Percentiles rank a stretch among this genome's conserved stretches.
Evolutionary conservation across 1,140 invertebrate species (phyloP).

Genomic region (Hestina assimilis): DNA sequence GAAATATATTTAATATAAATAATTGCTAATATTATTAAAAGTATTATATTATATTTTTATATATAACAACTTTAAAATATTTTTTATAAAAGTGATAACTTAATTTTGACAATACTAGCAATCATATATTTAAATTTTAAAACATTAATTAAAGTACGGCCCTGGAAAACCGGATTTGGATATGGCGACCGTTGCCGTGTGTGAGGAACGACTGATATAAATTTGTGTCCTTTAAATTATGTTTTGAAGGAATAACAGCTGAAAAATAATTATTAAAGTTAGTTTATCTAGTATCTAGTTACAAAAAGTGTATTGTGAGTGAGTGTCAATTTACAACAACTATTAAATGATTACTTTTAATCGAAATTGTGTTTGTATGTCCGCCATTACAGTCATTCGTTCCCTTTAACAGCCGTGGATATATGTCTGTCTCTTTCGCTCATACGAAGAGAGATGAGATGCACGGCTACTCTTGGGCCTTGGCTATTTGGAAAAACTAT

Average conservation of each 20-base stretch:
- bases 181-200: conserved; percentile 66
- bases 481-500: conserved; percentile 13
- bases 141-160: conserved; percentile 34
- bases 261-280: conserved; percentile 13
- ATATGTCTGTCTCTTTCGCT: conserved; percentile 50
- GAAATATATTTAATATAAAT: too few relatives aligned
- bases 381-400: conserved; percentile 54
- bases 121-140: background rate
- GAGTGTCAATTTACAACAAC: conserved; percentile 32
- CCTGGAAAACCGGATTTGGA: conserved; percentile 58
- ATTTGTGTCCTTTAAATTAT: conserved; percentile 48
- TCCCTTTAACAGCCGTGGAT: conserved; percentile 40
- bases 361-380: conserved; percentile 38
- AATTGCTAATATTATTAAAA: too few relatives aligned
- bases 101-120: too few relatives aligned
- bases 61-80: too few relatives aligned
- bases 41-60: too few relatives aligned
- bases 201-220: conserved; percentile 56
- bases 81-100: too few relatives aligned
- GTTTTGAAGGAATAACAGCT: conserved; percentile 27
- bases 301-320: conserved; percentile 27
- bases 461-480: conserved; percentile 26
- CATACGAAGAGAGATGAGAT: conserved; percentile 36
- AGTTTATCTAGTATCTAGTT: conserved; percentile 10
- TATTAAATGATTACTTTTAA: conserved; percentile 29